Evolutionary conservation across 2,888 invertebrate species (phyloP), one percentile per base, ranked within the genome.

Genomic region (Omphaloscelis lunosa): DNA sequence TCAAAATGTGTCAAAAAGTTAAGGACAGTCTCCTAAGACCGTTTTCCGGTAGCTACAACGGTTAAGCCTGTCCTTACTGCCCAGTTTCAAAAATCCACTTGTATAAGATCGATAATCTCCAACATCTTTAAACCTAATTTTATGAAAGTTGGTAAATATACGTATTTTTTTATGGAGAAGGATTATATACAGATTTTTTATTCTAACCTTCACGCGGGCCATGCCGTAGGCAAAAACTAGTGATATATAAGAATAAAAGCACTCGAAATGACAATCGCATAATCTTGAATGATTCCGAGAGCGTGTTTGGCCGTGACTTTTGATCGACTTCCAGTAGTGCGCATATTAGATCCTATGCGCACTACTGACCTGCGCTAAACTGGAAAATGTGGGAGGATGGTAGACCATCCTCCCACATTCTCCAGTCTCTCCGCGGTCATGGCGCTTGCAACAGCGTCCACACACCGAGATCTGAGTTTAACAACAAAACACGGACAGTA

Each of bases 391-490:
- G n/a, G n/a, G n/a, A n/a, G n/a, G n/a, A n/a, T n/a, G n/a, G n/a
- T n/a, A n/a, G n/a, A n/a, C 23, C 48, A 17, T 3, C 5, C 17
- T 53, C 29, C 48, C 29, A 20, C 29, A 12, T 61, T 51, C 41
- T 29, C 23, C 58, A 75, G 75, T 65, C 17, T 23, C 48, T 12
- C 29, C 48, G 23, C 65, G 56, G 12, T 12, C 75, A 39, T 56
- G 75, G 63, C 27, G 56, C 63, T 45, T 20, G 72, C 51, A 61
- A 75, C 74, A 72, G 41, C 51, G 7, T 59, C 58, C 45, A 69
- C 29, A 56, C 0, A 29, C 11, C 17, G 41, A 17, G 17, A n/a
- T 51, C 59, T 15, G 20, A 17, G 3, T 34, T 15, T 70, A 12
- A 58, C 12, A n/a, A n/a, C 17, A 27, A 58, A 20, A 59, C 34